Evolutionary conservation across 1,140 invertebrate species (phyloP).

Genomic region (Melanaphis sacchari): DNA sequence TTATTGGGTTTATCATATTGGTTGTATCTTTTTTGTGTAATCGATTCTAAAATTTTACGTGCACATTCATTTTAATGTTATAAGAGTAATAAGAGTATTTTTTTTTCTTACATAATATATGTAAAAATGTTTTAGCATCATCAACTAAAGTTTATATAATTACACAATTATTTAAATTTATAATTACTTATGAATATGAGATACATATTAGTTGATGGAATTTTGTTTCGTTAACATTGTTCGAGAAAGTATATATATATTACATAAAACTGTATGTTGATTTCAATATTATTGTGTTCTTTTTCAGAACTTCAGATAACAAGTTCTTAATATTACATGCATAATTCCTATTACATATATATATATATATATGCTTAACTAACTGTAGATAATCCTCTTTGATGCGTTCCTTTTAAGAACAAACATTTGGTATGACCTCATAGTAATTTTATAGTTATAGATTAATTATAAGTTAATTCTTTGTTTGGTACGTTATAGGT

Average conservation of each 20-base stretch:
- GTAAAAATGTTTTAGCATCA: not conserved
- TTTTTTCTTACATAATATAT: not conserved
- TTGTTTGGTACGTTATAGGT: too few relatives aligned
- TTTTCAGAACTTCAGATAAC: not conserved
- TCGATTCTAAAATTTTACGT: not conserved
- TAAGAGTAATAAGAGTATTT: too few relatives aligned
- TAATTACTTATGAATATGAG: not conserved
- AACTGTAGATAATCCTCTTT: too few relatives aligned
- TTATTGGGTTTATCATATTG: not conserved
- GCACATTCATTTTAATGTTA: not conserved
- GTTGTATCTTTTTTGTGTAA: conserved; percentile 16
- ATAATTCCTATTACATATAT: too few relatives aligned
- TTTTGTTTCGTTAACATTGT: not conserved
- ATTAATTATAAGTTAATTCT: too few relatives aligned
- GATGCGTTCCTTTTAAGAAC: too few relatives aligned
- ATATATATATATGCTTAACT: too few relatives aligned
- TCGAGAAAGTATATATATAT: not conserved
- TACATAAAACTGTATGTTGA: not conserved
- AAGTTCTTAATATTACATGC: not conserved
- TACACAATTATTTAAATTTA: not conserved
- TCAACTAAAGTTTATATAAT: not conserved
- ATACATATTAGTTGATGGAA: not conserved
- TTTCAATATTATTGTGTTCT: not conserved
- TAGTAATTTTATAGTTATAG: too few relatives aligned
- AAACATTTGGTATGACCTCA: too few relatives aligned